These are phyloP conservation scores for Saxidomus purpurata DNA, from an alignment of 1,140 invertebrate genomes.

Conservation along the genomic window DNA sequence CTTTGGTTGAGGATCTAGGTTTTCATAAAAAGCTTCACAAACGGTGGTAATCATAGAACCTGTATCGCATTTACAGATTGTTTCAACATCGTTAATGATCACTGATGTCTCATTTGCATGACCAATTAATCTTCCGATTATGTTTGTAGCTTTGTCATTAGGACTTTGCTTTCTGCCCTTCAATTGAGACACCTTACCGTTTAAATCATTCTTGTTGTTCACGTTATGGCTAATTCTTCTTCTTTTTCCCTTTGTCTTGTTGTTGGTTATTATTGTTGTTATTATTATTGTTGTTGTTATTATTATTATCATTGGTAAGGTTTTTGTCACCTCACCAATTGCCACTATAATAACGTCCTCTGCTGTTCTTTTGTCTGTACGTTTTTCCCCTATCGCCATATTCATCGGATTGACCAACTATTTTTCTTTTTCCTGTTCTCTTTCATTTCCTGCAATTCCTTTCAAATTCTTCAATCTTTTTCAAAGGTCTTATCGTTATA, in stretches of 20 bases:
- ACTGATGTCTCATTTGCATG: background rate
- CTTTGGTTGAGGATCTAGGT: background rate
- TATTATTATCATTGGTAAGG: background rate
- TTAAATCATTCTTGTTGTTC: background rate
- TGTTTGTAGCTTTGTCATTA: background rate
- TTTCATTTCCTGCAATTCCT: background rate
- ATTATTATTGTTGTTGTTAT: background rate
- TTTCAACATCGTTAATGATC: background rate
- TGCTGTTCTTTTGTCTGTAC: background rate
- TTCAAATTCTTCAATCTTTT: background rate
- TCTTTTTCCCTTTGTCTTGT: background rate
- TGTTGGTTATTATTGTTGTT: background rate
- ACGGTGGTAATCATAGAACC: slow-evolving; percentile 11
- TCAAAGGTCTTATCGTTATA: background rate
- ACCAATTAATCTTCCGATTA: slow-evolving; percentile 10
- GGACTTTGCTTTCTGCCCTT: background rate
- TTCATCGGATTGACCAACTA: background rate
- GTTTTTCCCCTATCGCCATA: background rate
- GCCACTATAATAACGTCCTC: background rate
- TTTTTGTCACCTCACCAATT: background rate
- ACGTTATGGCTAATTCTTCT: background rate
- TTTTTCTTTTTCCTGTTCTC: background rate
- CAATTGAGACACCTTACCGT: background rate
- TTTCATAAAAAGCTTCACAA: background rate
- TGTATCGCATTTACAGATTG: background rate